A percentile compares a stretch with the other conserved stretches of the same genome.
phyloP scores from a whole-genome alignment of 2,797 vertebrate genomes.

The Hemitrygon akajei region DNA sequence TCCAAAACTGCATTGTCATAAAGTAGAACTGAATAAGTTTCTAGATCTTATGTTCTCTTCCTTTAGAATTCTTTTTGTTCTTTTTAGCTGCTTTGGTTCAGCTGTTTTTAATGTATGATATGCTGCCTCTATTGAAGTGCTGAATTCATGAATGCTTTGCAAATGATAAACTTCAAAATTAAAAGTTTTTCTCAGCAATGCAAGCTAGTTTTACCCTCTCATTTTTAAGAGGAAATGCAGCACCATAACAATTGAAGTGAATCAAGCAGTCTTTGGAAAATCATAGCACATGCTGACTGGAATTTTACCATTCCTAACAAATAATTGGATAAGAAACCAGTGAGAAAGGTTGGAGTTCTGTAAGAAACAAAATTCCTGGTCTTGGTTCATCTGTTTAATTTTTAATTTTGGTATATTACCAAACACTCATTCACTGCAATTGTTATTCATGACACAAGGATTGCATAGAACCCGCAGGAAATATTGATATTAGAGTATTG shows the following conservation, averaged over 20 bases:
- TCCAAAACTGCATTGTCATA: background rate
- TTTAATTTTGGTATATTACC: background rate
- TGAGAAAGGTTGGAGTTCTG: background rate
- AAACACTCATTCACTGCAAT: background rate
- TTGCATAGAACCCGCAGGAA: background rate
- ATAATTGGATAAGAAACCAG: background rate
- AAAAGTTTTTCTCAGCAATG: background rate
- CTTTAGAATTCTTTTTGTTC: background rate
- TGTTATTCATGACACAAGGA: background rate
- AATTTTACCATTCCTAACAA: background rate
- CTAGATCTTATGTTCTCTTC: background rate
- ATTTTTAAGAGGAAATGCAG: background rate
- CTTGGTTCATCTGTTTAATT: background rate
- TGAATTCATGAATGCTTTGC: background rate
- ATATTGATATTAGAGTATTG: background rate
- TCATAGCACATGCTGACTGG: background rate
- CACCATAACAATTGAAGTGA: background rate
- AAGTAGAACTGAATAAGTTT: background rate
- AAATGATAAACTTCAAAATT: background rate
- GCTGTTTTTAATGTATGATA: background rate
- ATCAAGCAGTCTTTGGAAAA: background rate
- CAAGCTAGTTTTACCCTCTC: background rate
- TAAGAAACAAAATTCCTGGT: background rate
- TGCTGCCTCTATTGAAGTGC: background rate
- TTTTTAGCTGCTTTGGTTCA: conserved; percentile 6